These are phyloP conservation scores for Prolemur simus DNA, from an alignment of 2,113 vertebrate genomes.

Conservation along the genomic window DNA sequence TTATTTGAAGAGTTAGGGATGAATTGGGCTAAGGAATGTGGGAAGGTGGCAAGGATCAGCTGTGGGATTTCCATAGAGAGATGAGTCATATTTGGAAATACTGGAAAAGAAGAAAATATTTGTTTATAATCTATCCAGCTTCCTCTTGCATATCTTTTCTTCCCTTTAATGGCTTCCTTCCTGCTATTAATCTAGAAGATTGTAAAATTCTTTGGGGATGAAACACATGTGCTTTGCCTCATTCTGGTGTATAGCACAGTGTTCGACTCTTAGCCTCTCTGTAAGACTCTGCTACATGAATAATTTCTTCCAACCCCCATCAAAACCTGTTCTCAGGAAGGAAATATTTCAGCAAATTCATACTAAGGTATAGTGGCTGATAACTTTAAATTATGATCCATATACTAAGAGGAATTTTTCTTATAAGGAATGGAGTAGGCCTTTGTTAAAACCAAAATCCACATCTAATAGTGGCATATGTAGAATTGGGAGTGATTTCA, in stretches of 20 bases:
- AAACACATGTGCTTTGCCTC: neutral
- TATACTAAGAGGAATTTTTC: neutral
- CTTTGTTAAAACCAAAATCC: neutral
- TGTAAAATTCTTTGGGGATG: neutral
- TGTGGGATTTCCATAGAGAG: neutral
- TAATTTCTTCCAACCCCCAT: neutral
- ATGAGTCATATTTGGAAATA: constrained; percentile 18
- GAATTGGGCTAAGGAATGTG: neutral
- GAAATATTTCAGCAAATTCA: neutral
- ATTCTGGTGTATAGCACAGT: neutral
- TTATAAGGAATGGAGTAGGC: neutral
- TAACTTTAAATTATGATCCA: neutral
- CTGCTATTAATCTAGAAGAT: neutral
- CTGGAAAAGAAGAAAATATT: constrained; percentile 22
- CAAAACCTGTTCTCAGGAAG: neutral
- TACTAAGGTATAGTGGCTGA: neutral
- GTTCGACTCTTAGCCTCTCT: neutral
- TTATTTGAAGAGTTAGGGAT: neutral
- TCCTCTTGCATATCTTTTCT: neutral
- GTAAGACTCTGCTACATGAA: neutral
- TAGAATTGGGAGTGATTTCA: neutral
- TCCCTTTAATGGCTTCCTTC: neutral
- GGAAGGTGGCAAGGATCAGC: neutral
- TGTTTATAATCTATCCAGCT: neutral
- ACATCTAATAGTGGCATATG: neutral